Evolutionary conservation across 1,140 invertebrate genomes (phyloP).

Genomic region (Drosophila pseudoananassae): DNA sequence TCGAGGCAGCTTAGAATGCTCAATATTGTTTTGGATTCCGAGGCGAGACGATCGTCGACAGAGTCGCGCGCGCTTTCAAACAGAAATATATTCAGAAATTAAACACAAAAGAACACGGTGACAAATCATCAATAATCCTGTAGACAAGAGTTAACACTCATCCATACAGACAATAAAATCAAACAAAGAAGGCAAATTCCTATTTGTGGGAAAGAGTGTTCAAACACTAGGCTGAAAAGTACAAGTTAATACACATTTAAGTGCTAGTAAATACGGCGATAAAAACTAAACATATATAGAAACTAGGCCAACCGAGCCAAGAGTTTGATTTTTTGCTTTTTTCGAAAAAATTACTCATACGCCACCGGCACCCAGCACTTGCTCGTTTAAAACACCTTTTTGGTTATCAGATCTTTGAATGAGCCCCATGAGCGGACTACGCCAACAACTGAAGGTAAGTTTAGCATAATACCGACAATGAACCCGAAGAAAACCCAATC

Average conservation of each 20-base stretch:
- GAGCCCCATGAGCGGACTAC: slow-evolving; percentile 83
- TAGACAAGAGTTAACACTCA: slow-evolving; percentile 14
- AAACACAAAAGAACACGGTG: slow-evolving; percentile 27
- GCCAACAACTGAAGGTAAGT: slow-evolving; percentile 82
- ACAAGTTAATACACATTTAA: slow-evolving; percentile 29
- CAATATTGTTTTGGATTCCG: slow-evolving; percentile 78
- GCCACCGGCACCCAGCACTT: slow-evolving; percentile 46
- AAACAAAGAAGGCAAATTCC: slow-evolving; percentile 19
- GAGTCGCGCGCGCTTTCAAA: slow-evolving; percentile 49
- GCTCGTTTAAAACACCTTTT: slow-evolving; percentile 17
- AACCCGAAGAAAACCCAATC: background rate
- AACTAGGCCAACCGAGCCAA: slow-evolving; percentile 56
- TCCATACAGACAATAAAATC: slow-evolving; percentile 15
- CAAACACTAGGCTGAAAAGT: slow-evolving; percentile 2
- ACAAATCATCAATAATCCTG: slow-evolving; percentile 26
- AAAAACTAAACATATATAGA: slow-evolving; percentile 11
- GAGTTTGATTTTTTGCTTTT: slow-evolving; percentile 4
- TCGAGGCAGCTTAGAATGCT: slow-evolving; percentile 46
- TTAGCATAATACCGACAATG: slow-evolving; percentile 1
- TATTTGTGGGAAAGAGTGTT: slow-evolving; percentile 10
- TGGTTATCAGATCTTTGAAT: slow-evolving; percentile 61
- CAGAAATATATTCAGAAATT: slow-evolving; percentile 10
- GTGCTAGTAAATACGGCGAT: slow-evolving; percentile 26
- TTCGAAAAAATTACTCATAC: slow-evolving; percentile 67
- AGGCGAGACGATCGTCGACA: slow-evolving; percentile 64